phyloP scores from a whole-genome alignment of 1,140 invertebrate species.

The Atta colombica region DNA sequence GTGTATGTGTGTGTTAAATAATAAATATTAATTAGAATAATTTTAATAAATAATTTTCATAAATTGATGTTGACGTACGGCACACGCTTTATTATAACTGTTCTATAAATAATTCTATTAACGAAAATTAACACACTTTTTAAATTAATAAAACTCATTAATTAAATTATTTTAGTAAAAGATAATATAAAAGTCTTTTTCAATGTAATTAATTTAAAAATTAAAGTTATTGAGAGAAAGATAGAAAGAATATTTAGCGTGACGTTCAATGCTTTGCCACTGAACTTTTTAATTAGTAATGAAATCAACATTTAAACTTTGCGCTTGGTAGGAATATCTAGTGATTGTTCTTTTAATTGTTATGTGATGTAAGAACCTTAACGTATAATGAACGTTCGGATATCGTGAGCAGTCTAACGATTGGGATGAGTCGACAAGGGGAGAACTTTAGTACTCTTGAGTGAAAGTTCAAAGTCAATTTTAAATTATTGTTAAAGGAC shows the following conservation, averaged over 20 bases:
- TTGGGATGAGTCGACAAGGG: slow-evolving; percentile 58
- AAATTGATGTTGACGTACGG: background rate
- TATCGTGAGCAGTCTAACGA: slow-evolving; percentile 67
- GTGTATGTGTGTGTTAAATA: background rate
- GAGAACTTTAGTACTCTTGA: slow-evolving; percentile 70
- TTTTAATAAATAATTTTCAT: slow-evolving; percentile 1
- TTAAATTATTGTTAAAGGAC: slow-evolving; percentile 71
- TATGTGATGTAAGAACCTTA: slow-evolving; percentile 51
- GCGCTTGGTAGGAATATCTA: background rate
- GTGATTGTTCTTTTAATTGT: slow-evolving; percentile 52
- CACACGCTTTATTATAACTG: background rate
- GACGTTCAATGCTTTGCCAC: background rate
- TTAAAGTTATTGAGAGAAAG: background rate
- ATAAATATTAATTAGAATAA: slow-evolving; percentile 7
- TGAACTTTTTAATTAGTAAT: slow-evolving; percentile 9
- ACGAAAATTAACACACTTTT: background rate
- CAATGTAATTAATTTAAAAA: background rate
- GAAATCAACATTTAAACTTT: slow-evolving; percentile 16
- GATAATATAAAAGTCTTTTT: background rate
- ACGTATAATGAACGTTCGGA: slow-evolving; percentile 37
- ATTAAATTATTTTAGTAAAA: slow-evolving; percentile 4
- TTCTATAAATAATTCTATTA: background rate
- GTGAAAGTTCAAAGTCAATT: slow-evolving; percentile 67
- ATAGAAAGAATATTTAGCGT: background rate
- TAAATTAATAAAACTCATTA: background rate